phyloP scores from a whole-genome alignment of 2,113 vertebrate species.

The Lagopus leucura region DNA sequence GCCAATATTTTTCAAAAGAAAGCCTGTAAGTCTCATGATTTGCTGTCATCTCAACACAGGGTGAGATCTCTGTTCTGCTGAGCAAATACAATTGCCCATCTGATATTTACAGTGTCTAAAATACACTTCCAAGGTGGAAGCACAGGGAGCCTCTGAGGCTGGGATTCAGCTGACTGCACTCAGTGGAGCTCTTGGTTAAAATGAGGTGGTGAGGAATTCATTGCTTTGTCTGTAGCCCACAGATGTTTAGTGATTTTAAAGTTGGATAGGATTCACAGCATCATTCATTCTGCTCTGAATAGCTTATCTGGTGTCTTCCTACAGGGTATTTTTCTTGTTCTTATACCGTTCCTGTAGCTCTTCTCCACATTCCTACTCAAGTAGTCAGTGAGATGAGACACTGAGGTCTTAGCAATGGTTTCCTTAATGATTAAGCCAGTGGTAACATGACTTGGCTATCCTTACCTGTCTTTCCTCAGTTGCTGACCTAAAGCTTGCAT shows the following conservation, averaged over 20 bases:
- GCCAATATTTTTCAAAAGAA: background rate
- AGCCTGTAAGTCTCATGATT: background rate
- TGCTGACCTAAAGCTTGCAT: background rate
- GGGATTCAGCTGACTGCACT: conserved; percentile 33
- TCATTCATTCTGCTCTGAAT: conserved; percentile 60
- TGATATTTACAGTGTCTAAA: conserved; percentile 61
- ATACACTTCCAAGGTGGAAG: background rate
- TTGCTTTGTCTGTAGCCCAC: conserved; percentile 52
- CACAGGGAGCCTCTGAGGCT: conserved; percentile 25
- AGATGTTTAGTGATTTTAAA: conserved; percentile 37
- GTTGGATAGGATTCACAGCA: conserved; percentile 39
- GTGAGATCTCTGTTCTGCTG: conserved; percentile 26
- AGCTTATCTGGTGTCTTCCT: conserved; percentile 49
- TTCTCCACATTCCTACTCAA: background rate
- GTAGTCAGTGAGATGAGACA: background rate
- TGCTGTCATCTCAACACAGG: conserved; percentile 40
- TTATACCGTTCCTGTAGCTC: background rate
- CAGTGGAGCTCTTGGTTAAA: conserved; percentile 19
- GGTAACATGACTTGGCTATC: conserved; percentile 8
- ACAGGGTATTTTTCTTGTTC: conserved; percentile 39
- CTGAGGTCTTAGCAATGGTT: background rate
- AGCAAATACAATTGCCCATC: conserved; percentile 33
- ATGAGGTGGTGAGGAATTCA: conserved; percentile 31
- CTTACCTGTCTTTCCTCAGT: conserved; percentile 9
- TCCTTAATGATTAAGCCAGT: conserved; percentile 25